Conservation (phyloP, 2,888 invertebrate species). For the Catotricha subobsoleta region DNA sequence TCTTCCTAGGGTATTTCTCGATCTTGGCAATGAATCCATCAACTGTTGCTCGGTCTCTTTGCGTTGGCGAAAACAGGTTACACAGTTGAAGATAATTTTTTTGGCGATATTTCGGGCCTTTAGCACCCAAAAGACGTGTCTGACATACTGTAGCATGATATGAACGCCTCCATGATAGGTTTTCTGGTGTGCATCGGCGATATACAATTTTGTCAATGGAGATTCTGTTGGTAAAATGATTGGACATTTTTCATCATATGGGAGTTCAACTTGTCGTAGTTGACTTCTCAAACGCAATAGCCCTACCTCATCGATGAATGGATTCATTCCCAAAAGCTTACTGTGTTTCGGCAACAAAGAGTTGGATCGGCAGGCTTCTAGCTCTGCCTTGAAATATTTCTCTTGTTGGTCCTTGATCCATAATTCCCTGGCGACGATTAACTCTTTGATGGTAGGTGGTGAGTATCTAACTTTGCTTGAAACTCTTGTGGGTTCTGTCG, state of each 20-base stretch:
- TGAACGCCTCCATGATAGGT: background rate
- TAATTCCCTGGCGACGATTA: no score
- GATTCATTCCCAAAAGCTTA: no score
- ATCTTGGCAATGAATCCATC: slow-evolving; percentile 17
- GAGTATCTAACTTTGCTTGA: no score
- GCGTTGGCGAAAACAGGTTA: slow-evolving; percentile 8
- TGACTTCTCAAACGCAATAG: background rate
- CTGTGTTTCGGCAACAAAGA: no score
- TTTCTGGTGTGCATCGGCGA: background rate
- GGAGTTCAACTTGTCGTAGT: background rate
- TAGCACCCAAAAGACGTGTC: background rate
- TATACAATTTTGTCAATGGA: background rate
- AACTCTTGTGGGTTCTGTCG: no score
- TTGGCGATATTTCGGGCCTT: no score
- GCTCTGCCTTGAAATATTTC: no score
- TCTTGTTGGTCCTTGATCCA: no score
- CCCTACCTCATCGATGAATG: background rate
- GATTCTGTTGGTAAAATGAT: background rate
- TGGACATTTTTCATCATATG: background rate
- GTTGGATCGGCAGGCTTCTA: no score
- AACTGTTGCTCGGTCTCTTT: slow-evolving; percentile 8
- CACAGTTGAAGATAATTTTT: slow-evolving; percentile 6
- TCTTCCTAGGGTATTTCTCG: slow-evolving; percentile 7
- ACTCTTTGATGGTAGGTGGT: no score
- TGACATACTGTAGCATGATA: background rate